phyloP scores from a whole-genome alignment of 2,113 vertebrate species.

The Gnathochromis pfefferi region DNA sequence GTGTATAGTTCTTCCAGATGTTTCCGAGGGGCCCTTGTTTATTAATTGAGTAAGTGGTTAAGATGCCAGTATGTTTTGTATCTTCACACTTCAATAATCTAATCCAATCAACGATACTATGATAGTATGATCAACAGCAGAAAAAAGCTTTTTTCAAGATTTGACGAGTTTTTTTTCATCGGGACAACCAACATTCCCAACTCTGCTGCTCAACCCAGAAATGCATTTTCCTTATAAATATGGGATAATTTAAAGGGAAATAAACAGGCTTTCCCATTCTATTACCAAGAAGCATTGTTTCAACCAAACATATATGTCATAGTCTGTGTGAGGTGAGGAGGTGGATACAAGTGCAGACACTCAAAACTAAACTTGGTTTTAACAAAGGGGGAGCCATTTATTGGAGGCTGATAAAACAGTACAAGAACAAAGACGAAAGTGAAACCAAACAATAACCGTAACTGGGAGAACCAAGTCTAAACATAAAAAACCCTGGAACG shows the following conservation, averaged over 20 bases:
- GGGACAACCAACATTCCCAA: neutral
- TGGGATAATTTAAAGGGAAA: neutral
- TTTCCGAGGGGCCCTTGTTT: fast-evolving
- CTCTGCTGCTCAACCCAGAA: neutral
- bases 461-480: neutral
- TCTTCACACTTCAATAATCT: fast-evolving
- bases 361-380: neutral
- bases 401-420: neutral
- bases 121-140: neutral
- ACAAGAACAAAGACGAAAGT: fast-evolving
- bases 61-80: neutral
- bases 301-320: neutral
- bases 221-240: neutral
- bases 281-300: fast-evolving
- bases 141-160: neutral
- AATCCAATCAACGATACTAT: neutral
- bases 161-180: fast-evolving
- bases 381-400: neutral
- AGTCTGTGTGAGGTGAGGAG: neutral
- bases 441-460: neutral
- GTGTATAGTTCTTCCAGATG: neutral
- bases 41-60: neutral
- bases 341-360: neutral
- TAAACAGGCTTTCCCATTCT: neutral
- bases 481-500: fast-evolving